A percentile compares a stretch with the other conserved stretches of the same genome.
Conservation (phyloP, 1,140 invertebrate genomes). For the Hyphantria cunea region DNA sequence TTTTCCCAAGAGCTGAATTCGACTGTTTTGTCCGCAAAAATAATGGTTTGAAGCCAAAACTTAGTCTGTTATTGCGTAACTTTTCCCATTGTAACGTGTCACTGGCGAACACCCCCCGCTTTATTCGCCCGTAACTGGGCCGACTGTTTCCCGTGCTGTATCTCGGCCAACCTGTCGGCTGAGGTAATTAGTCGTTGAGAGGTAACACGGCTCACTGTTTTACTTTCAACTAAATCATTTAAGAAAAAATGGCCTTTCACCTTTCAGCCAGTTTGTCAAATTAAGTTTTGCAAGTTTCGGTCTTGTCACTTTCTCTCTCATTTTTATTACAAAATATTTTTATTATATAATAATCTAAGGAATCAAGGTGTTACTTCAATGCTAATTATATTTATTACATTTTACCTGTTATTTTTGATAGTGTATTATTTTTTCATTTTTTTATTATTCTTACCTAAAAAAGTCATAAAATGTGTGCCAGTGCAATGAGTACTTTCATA, state of each 20-base stretch:
- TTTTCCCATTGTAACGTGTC: constrained; percentile 58
- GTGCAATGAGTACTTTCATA: too few species aligned
- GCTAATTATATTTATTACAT: too few species aligned
- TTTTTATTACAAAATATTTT: not conserved
- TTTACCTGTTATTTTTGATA: too few species aligned
- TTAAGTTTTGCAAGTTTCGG: constrained; percentile 6
- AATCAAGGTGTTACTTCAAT: too few species aligned
- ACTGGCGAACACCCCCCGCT: constrained; percentile 12
- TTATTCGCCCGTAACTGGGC: not conserved
- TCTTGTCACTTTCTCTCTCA: not conserved
- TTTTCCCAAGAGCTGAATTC: constrained; percentile 36
- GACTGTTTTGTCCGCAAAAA: constrained; percentile 6
- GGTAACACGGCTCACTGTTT: constrained; percentile 20
- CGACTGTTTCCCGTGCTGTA: not conserved
- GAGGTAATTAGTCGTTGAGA: constrained; percentile 31
- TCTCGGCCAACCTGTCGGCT: constrained; percentile 27
- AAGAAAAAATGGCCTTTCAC: constrained; percentile 30
- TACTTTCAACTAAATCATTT: constrained; percentile 35
- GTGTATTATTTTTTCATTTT: too few species aligned
- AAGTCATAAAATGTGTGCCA: too few species aligned
- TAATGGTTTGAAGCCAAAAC: constrained; percentile 32
- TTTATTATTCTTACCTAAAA: too few species aligned
- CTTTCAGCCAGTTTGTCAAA: constrained; percentile 4
- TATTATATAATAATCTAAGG: not conserved
- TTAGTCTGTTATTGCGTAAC: constrained; percentile 55